Base-by-base conservation (phyloP, 2,888 invertebrate genomes). In the Choristoneura rosaceana region DNA sequence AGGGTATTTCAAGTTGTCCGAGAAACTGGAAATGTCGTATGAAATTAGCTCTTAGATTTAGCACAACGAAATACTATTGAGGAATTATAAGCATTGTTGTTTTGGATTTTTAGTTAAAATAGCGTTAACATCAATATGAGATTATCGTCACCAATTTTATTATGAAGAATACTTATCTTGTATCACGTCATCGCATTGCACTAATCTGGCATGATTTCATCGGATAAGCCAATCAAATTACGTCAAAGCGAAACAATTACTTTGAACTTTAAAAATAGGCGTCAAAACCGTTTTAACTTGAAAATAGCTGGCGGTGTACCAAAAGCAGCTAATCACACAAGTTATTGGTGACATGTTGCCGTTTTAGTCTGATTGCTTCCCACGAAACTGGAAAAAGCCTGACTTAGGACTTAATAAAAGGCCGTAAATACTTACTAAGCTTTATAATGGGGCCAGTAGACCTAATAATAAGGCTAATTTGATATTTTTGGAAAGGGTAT, bases 311-410 rank as follows among this genome's bases (percentile, higher is more conserved):
- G 68, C 63, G 67, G 71, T 68, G 17, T 14, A 59, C 71, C 67
- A 59, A 68, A 68, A 58, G 47, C 25, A 62, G 62, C 47, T 71
- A 68, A 71, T 71, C 62, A 9, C 52, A 25, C 67, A 71, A 71
- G 41, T 71, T 71, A 71, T 71, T 63, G 62, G 62, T 68, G 63
- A 71, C 67, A 71, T 68, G 62, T 67, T 68, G 71, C 67, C 55
- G 67, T 62, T 47, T 25, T 5, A n/a, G 67, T 47, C 64, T 71
- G 67, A 68, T 63, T 41, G 58, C 62, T 12, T 62, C 60, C 62
- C 47, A 62, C 71, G 67, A 45, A 62, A 70, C 38, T 33, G 55
- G 47, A 50, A 17, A 63, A 3, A 69, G 45, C 43, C 64, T 68
- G 59, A 69, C 12, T 50, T 68, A 71, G 68, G 41, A 17, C 59